Conservation (phyloP, 92 coral and sea anemone genomes). For the Zoanthus solanderi region DNA sequence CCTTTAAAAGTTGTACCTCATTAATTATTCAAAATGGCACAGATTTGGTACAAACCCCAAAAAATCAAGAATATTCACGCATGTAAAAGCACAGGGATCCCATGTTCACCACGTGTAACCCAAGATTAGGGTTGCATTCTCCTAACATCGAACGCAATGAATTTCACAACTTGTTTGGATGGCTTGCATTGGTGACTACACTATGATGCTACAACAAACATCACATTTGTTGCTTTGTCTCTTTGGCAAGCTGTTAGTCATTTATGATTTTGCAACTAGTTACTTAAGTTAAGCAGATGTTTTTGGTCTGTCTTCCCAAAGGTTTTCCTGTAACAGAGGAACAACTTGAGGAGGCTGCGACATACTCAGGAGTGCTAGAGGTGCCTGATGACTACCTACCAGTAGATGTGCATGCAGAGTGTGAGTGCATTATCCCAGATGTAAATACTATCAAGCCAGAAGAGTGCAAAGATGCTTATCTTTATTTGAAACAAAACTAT, state of each 20-base stretch:
- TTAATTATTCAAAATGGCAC: too few species aligned
- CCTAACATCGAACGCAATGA: background rate
- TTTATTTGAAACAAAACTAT: conserved; percentile 35
- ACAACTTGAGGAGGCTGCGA: conserved; percentile 45
- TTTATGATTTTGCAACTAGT: background rate
- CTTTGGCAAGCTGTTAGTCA: conserved; percentile 2
- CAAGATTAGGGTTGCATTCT: too few species aligned
- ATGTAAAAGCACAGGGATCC: too few species aligned
- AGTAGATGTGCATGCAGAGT: conserved; percentile 26
- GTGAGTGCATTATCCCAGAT: conserved; percentile 36
- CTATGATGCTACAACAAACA: background rate
- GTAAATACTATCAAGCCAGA: conserved; percentile 28
- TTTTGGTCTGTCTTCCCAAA: background rate
- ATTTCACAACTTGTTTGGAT: background rate
- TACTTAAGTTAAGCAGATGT: background rate
- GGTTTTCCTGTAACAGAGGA: conserved; percentile 18
- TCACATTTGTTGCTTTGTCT: background rate
- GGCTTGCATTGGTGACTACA: background rate
- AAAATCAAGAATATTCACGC: too few species aligned
- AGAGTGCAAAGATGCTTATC: conserved; percentile 41
- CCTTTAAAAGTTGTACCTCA: too few species aligned
- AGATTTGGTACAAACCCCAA: too few species aligned
- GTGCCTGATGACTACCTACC: conserved; percentile 36
- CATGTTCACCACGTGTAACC: too few species aligned
- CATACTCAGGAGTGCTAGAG: conserved; percentile 29